Evolutionary conservation across 2,797 vertebrate species (phyloP).

Genomic region (Bufotes viridis): DNA sequence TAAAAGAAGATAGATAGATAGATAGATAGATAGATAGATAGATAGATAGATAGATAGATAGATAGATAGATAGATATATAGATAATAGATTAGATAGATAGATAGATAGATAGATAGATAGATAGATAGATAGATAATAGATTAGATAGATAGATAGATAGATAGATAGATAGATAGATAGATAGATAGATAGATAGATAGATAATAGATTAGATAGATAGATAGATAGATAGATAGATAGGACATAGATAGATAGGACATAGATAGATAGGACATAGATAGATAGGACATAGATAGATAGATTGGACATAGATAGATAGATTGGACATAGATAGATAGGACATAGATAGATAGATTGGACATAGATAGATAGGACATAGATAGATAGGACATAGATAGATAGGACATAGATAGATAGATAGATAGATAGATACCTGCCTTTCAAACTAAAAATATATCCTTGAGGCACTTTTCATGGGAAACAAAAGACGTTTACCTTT

Average conservation of each 20-base stretch:
- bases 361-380: too few relatives aligned
- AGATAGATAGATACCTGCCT: neutral
- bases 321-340: neutral
- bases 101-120: too few relatives aligned
- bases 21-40: constrained; percentile 12
- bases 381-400: too few relatives aligned
- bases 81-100: too few relatives aligned
- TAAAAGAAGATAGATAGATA: neutral
- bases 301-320: constrained; percentile 21
- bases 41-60: constrained; percentile 27
- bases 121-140: constrained; percentile 3
- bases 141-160: constrained; percentile 17
- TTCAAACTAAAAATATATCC: neutral
- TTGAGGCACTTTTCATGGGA: neutral
- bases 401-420: neutral
- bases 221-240: too few relatives aligned
- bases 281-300: constrained; percentile 5
- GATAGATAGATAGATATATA: neutral
- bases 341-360: too few relatives aligned
- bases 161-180: neutral
- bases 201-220: too few relatives aligned
- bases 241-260: too few relatives aligned
- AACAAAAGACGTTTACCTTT: neutral
- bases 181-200: constrained; percentile 12
- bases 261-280: too few relatives aligned